Evolutionary conservation across 2,113 vertebrate genomes (phyloP).

Genomic region (Ranitomeya imitator): DNA sequence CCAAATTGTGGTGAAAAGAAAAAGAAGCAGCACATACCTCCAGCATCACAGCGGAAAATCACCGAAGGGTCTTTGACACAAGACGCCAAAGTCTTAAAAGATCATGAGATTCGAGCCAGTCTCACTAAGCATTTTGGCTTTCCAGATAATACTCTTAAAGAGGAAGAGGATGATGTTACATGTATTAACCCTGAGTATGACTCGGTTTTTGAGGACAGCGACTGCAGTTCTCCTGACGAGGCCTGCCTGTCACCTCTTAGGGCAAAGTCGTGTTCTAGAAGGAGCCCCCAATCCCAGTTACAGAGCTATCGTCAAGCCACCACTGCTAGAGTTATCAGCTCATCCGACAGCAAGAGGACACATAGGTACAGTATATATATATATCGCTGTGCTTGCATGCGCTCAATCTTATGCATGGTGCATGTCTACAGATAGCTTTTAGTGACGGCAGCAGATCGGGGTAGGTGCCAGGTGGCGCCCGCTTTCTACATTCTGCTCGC

Average conservation of each 20-base stretch:
- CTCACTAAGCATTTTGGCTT: slow-evolving; percentile 82
- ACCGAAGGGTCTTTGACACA: slow-evolving; percentile 65
- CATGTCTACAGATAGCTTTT: background rate
- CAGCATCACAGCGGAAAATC: slow-evolving; percentile 67
- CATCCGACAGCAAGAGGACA: slow-evolving; percentile 78
- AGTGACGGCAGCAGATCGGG: too few relatives aligned
- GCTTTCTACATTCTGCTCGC: background rate
- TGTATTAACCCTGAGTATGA: slow-evolving; percentile 75
- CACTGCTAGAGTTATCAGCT: slow-evolving; percentile 76
- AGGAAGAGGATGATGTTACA: slow-evolving; percentile 65
- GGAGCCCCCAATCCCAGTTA: slow-evolving; percentile 68
- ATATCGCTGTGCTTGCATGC: too few relatives aligned
- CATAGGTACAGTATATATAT: slow-evolving; percentile 77
- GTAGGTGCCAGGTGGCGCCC: background rate
- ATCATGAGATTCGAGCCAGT: slow-evolving; percentile 82
- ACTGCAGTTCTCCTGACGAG: slow-evolving; percentile 69
- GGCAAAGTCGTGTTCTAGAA: slow-evolving; percentile 71
- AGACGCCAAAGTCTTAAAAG: slow-evolving; percentile 70
- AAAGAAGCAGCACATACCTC: slow-evolving; percentile 63
- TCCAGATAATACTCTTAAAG: slow-evolving; percentile 73
- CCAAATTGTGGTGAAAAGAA: slow-evolving; percentile 63
- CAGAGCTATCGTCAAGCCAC: slow-evolving; percentile 72
- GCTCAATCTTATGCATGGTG: too few relatives aligned
- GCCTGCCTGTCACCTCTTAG: slow-evolving; percentile 59
- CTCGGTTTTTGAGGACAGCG: slow-evolving; percentile 75